Conservation (phyloP, 2,797 vertebrate species). For the Aphelocoma californica region DNA sequence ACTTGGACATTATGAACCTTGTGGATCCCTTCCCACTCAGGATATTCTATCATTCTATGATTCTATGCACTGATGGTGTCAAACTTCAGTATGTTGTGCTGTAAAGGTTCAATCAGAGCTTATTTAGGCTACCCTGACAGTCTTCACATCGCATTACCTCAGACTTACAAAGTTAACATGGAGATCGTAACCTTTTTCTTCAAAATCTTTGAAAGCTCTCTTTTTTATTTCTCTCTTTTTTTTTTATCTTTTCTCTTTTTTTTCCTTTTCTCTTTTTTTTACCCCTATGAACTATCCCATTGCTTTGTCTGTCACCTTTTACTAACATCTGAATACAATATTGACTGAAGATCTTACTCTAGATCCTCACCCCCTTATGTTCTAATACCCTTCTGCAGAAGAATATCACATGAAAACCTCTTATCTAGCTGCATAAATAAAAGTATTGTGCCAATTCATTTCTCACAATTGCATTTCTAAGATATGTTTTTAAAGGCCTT, state of each 20-base stretch:
- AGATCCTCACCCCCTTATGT: rapidly evolving
- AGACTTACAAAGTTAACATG: not conserved
- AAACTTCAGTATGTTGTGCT: not conserved
- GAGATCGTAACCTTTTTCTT: not conserved
- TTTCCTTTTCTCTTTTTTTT: too few species aligned
- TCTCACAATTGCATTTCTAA: not conserved
- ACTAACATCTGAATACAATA: not conserved
- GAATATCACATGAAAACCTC: not conserved
- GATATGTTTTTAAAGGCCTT: not conserved
- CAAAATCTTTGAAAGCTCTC: not conserved
- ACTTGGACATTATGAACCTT: not conserved
- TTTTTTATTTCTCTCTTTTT: not conserved
- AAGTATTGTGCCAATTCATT: not conserved
- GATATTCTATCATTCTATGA: not conserved
- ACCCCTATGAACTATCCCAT: rapidly evolving
- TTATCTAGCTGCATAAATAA: not conserved
- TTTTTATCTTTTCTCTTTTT: too few species aligned
- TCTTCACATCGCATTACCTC: not conserved
- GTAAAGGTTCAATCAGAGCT: not conserved
- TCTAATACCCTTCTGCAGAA: not conserved
- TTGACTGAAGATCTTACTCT: not conserved
- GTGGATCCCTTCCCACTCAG: not conserved
- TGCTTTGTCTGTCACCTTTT: not conserved
- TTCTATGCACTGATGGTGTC: not conserved
- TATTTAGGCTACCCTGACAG: not conserved